A percentile compares a stretch with the other conserved stretches of the same genome.
Evolutionary conservation across 1,140 invertebrate species (phyloP).

Genomic region (Nilaparvata lugens): DNA sequence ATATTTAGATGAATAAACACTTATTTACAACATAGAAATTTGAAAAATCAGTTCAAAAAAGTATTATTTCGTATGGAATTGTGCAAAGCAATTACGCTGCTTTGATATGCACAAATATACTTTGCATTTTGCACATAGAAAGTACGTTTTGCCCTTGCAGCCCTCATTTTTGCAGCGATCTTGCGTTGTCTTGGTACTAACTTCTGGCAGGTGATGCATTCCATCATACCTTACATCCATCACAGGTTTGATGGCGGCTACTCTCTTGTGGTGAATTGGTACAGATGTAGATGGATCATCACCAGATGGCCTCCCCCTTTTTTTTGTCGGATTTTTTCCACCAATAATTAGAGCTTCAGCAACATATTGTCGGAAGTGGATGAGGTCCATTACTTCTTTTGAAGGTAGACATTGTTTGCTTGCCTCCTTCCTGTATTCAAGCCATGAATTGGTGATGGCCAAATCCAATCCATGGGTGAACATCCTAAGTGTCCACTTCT

Average conservation of each 20-base stretch:
- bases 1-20: too few relatives aligned
- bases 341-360: conserved; percentile 8
- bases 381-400: conserved; percentile 11
- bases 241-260: conserved; percentile 1
- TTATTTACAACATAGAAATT: too few relatives aligned
- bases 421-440: conserved; percentile 15
- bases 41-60: too few relatives aligned
- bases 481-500: conserved; percentile 18
- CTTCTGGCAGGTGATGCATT: conserved; percentile 9
- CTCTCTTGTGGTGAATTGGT: neutral
- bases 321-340: conserved; percentile 6
- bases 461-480: conserved; percentile 18
- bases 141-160: conserved; percentile 13
- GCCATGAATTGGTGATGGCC: conserved; percentile 14
- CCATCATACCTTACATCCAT: conserved; percentile 6
- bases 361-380: conserved; percentile 12
- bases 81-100: conserved; percentile 12
- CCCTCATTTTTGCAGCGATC: conserved; percentile 10
- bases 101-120: conserved; percentile 8
- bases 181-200: conserved; percentile 3
- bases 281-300: too few relatives aligned
- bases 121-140: conserved; percentile 14
- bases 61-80: conserved; percentile 13
- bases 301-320: conserved; percentile 15
- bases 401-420: neutral